Evolutionary conservation across 1,140 invertebrate species (phyloP).

Genomic region (Papilio machaon): DNA sequence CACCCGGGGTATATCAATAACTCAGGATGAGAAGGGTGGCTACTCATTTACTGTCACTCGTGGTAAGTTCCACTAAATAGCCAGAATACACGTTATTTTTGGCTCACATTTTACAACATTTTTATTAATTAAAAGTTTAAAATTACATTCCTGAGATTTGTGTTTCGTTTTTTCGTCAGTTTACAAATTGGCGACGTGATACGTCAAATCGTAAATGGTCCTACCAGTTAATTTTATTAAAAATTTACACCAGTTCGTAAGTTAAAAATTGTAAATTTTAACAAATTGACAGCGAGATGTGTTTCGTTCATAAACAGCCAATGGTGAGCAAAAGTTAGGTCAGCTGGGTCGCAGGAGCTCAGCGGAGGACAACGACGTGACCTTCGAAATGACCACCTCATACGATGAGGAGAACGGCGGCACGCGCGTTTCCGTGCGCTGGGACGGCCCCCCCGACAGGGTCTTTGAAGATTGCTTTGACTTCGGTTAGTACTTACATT

Average conservation of each 20-base stretch:
- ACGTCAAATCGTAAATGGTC: too few species aligned
- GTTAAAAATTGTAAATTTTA: background rate
- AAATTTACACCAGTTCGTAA: background rate
- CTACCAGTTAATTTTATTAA: too few species aligned
- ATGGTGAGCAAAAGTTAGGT: constrained; percentile 46
- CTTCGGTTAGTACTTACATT: constrained; percentile 60
- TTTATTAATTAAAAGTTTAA: too few species aligned
- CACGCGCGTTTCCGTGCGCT: constrained; percentile 61
- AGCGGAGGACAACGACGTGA: constrained; percentile 54
- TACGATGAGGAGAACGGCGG: constrained; percentile 58
- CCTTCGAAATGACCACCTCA: constrained; percentile 51
- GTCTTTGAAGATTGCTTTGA: constrained; percentile 75
- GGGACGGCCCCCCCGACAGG: constrained; percentile 67
- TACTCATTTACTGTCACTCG: constrained; percentile 41
- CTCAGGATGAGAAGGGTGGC: constrained; percentile 50
- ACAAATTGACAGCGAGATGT: background rate
- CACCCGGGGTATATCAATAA: constrained; percentile 48
- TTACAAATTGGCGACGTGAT: background rate
- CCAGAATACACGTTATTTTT: background rate
- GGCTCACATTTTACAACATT: too few species aligned
- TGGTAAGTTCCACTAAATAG: background rate
- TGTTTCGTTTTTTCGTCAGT: background rate
- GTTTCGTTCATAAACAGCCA: constrained; percentile 29
- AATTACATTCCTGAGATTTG: background rate
- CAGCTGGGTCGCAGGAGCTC: constrained; percentile 61